Evolutionary conservation across 2,113 vertebrate genomes (phyloP).

Genomic region (Sprattus sprattus): DNA sequence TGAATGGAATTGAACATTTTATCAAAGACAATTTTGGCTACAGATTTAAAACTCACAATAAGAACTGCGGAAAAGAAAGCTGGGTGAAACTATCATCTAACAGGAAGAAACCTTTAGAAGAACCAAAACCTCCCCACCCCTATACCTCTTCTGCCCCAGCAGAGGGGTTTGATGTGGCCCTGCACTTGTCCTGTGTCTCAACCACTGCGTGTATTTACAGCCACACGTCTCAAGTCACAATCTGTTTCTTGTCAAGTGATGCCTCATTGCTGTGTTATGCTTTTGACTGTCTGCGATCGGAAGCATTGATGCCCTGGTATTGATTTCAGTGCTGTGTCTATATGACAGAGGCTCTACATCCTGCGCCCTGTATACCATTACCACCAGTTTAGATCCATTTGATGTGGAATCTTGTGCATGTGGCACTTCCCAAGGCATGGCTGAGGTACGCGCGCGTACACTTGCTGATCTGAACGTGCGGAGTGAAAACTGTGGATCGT

Average conservation of each 20-base stretch:
- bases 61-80: too few species aligned
- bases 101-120: background rate
- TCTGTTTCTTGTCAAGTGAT: background rate
- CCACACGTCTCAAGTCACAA: background rate
- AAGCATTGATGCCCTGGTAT: slow-evolving; percentile 1
- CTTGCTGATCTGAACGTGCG: slow-evolving; percentile 20
- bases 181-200: background rate
- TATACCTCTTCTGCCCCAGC: background rate
- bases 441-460: background rate
- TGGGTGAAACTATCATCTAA: too few species aligned
- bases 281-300: slow-evolving; percentile 4
- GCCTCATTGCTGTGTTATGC: background rate
- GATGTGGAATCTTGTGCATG: slow-evolving; percentile 32
- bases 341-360: background rate
- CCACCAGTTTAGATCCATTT: slow-evolving; percentile 27
- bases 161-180: background rate
- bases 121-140: background rate
- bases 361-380: slow-evolving; percentile 4
- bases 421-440: slow-evolving; percentile 19
- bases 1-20: background rate
- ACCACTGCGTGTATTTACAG: background rate
- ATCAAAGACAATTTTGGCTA: too few species aligned
- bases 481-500: slow-evolving; percentile 48
- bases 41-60: too few species aligned
- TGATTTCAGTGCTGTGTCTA: background rate